These are phyloP conservation scores for Oligia strigilis DNA, from an alignment of 2,888 invertebrate genomes.

Conservation along the genomic window DNA sequence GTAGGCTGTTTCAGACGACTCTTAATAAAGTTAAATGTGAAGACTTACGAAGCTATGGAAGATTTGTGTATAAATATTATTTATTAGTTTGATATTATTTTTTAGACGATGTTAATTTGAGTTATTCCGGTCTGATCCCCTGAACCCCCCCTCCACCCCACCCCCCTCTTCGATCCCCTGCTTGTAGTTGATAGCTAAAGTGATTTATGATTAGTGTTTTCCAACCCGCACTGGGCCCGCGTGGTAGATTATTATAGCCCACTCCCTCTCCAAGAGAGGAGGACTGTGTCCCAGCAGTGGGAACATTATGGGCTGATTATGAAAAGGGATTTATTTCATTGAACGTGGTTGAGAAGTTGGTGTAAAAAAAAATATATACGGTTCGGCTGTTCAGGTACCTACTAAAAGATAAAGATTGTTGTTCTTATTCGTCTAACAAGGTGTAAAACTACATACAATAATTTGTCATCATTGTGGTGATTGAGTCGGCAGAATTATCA, in stretches of 20 bases:
- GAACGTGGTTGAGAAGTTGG: neutral
- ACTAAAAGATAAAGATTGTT: neutral
- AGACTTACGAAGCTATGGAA: neutral
- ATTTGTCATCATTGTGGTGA: neutral
- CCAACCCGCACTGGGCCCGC: no score
- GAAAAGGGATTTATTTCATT: neutral
- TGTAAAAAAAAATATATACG: neutral
- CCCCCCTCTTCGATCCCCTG: no score
- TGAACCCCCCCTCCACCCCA: no score
- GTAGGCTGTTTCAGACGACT: constrained; percentile 30
- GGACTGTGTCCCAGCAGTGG: no score
- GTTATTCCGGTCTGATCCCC: no score
- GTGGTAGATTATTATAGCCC: no score
- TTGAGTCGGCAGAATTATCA: neutral
- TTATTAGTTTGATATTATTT: no score
- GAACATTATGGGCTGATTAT: no score
- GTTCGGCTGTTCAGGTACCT: neutral
- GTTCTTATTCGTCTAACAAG: neutral
- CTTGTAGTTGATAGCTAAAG: no score
- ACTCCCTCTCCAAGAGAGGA: no score
- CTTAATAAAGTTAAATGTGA: constrained; percentile 12
- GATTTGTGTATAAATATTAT: neutral
- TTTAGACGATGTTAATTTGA: no score
- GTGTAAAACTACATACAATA: neutral
- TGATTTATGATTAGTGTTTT: no score